Conservation (phyloP, 1,140 invertebrate genomes). For the Drosophila simulans region DNA sequence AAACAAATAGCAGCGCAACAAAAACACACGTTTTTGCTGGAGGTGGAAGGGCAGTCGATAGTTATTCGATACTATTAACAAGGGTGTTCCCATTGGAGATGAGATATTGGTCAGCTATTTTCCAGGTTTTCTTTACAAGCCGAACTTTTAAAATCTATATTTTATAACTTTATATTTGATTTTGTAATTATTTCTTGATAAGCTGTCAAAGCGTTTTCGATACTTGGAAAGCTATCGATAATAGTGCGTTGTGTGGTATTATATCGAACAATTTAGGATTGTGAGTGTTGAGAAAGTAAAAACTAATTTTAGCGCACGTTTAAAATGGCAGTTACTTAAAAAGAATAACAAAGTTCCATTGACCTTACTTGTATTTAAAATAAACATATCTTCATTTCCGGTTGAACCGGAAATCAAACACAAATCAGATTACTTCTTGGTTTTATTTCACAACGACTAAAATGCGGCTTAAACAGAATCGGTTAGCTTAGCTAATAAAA, state of each 20-base stretch:
- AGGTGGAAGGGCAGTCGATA: not conserved
- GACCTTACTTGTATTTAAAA: too few relatives aligned
- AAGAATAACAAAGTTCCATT: not conserved
- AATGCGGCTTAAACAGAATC: conserved; percentile 71
- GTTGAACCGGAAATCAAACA: not conserved
- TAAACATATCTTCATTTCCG: too few relatives aligned
- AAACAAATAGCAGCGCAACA: conserved; percentile 18
- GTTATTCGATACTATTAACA: not conserved
- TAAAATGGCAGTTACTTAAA: too few relatives aligned
- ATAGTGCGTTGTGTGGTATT: too few relatives aligned
- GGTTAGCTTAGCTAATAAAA: conserved; percentile 72
- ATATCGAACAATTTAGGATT: too few relatives aligned
- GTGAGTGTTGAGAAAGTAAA: too few relatives aligned
- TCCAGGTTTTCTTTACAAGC: not conserved
- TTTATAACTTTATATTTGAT: too few relatives aligned
- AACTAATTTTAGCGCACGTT: too few relatives aligned
- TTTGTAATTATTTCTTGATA: too few relatives aligned
- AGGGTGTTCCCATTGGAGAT: not conserved
- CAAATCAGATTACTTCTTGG: conserved; percentile 35
- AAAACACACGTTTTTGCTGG: conserved; percentile 9
- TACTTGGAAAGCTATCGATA: too few relatives aligned
- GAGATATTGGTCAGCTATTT: not conserved
- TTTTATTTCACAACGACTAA: conserved; percentile 79
- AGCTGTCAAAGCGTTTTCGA: too few relatives aligned
- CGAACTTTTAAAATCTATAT: too few relatives aligned